Percentiles rank a stretch among this genome's conserved stretches.
Evolutionary conservation across 2,888 invertebrate genomes (phyloP).

Genomic region (Pseudococcus longispinus): DNA sequence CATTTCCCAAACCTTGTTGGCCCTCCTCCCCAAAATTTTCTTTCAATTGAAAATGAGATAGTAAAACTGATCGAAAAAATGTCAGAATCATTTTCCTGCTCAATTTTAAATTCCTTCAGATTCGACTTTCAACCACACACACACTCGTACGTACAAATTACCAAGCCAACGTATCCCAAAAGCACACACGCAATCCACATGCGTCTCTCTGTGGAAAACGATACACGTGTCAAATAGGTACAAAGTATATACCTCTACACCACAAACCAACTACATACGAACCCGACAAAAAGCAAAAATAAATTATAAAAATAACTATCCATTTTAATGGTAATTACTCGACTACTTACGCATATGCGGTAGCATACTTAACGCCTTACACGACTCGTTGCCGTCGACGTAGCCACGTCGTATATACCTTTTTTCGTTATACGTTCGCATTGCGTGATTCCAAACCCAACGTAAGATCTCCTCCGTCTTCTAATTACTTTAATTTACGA

Average conservation of each 20-base stretch:
- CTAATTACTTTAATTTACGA: conserved; percentile 41
- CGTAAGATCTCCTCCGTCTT: background rate
- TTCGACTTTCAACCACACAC: too few species aligned
- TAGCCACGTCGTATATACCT: background rate
- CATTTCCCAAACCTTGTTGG: too few species aligned
- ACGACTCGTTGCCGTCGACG: background rate
- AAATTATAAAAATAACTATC: conserved; percentile 9
- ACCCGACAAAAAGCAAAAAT: background rate
- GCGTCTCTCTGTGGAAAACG: background rate
- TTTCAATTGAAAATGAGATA: too few species aligned
- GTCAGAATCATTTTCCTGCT: too few species aligned
- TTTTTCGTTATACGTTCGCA: background rate
- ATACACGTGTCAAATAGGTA: background rate
- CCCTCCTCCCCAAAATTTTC: too few species aligned
- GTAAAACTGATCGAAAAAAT: too few species aligned
- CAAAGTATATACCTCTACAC: background rate
- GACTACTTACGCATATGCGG: background rate
- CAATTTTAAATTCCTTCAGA: too few species aligned
- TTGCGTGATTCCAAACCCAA: background rate
- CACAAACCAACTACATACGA: background rate
- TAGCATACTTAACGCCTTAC: background rate
- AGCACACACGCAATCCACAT: background rate
- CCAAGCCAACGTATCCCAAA: background rate
- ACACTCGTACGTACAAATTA: background rate
- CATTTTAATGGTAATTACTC: background rate